These are phyloP conservation scores for Charaxes varanes DNA, from an alignment of 1,140 invertebrate species.

Conservation along the genomic window DNA sequence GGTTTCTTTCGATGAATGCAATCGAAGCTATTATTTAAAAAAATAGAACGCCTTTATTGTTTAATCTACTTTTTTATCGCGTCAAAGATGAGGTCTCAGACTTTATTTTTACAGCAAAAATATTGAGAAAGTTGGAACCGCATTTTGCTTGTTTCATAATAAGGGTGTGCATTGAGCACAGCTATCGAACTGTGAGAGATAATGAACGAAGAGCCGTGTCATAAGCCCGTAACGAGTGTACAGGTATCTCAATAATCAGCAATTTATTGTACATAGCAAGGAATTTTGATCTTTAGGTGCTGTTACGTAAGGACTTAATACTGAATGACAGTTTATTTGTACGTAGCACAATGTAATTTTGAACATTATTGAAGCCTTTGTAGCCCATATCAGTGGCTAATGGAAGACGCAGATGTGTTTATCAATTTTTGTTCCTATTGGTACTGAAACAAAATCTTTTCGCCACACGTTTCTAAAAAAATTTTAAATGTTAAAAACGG, in stretches of 20 bases:
- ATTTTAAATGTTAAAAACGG: no score
- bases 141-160: conserved; percentile 19
- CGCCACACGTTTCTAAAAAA: no score
- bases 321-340: not conserved
- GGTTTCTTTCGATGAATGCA: not conserved
- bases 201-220: conserved; percentile 23
- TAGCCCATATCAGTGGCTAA: conserved; percentile 5
- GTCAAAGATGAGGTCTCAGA: not conserved
- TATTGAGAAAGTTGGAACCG: not conserved
- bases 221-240: conserved; percentile 15
- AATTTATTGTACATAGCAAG: not conserved
- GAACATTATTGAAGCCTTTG: not conserved
- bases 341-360: not conserved
- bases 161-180: conserved; percentile 20
- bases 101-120: not conserved
- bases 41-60: no score
- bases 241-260: conserved; percentile 3
- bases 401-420: conserved; percentile 5
- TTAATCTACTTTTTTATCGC: not conserved
- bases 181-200: conserved; percentile 35
- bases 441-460: no score
- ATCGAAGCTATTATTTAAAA: no score
- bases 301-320: not conserved
- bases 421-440: conserved; percentile 4
- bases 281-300: not conserved